Percentiles rank a stretch among this genome's conserved stretches.
Conservation (phyloP, 2,113 vertebrate genomes). For the Montifringilla adamsi region DNA sequence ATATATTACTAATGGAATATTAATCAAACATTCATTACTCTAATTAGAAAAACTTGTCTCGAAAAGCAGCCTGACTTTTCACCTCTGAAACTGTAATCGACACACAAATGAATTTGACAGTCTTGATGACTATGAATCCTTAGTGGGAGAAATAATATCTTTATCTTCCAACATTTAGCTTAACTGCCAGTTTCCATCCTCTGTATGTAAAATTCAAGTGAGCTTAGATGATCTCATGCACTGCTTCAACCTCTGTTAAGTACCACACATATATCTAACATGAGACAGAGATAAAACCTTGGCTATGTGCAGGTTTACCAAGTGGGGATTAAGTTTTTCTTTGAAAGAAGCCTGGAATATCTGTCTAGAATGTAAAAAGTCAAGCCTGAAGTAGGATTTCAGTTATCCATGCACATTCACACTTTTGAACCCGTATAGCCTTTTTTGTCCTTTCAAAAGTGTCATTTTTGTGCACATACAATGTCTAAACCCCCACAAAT, state of each 20-base stretch:
- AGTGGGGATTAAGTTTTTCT: background rate
- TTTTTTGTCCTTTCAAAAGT: background rate
- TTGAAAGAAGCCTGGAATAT: background rate
- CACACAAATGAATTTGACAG: background rate
- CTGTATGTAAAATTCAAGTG: background rate
- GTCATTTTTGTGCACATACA: background rate
- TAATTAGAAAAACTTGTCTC: conserved; percentile 24
- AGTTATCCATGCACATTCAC: background rate
- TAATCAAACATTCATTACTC: conserved; percentile 18
- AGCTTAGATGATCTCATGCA: background rate
- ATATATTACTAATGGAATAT: conserved; percentile 25
- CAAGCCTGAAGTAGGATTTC: background rate
- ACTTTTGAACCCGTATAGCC: background rate
- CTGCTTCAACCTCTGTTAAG: background rate
- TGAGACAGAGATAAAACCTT: background rate
- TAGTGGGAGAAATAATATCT: background rate
- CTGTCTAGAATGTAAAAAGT: background rate
- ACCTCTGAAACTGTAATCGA: conserved; percentile 19
- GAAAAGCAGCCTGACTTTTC: conserved; percentile 39
- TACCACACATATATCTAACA: background rate
- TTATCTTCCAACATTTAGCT: background rate
- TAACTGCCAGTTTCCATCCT: background rate
- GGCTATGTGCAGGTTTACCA: background rate
- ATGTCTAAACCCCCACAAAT: background rate
- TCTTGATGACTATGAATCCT: background rate